Percentiles rank a stretch among this genome's conserved stretches.
Conservation (phyloP, 2,797 vertebrate species). For the Iguana delicatissima region DNA sequence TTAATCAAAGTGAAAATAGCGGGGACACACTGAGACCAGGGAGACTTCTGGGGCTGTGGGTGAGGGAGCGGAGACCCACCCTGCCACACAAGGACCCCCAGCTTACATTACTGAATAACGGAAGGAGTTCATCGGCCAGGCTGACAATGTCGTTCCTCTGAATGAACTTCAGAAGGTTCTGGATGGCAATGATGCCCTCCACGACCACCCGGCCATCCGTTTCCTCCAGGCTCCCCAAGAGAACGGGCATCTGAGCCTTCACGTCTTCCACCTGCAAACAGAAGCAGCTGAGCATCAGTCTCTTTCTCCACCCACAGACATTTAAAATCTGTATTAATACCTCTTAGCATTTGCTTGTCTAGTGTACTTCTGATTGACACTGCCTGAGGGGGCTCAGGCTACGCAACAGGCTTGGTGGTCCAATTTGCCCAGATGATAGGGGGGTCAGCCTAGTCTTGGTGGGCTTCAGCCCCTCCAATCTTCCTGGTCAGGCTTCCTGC, state of each 20-base stretch:
- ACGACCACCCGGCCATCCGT: conserved; percentile 31
- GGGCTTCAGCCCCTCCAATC: too few species aligned
- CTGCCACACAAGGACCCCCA: neutral
- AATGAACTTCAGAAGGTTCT: conserved; percentile 54
- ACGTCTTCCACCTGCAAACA: conserved; percentile 65
- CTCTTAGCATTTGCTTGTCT: too few species aligned
- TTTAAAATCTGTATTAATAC: too few species aligned
- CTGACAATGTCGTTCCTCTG: conserved; percentile 53
- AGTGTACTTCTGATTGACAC: too few species aligned
- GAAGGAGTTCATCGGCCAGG: conserved; percentile 54
- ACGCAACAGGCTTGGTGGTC: too few species aligned
- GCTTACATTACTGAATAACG: conserved; percentile 71
- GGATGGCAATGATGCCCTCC: conserved; percentile 59
- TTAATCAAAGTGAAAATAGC: too few species aligned
- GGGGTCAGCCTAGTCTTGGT: too few species aligned
- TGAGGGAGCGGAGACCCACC: neutral
- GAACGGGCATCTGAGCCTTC: conserved; percentile 33
- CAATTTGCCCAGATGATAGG: too few species aligned
- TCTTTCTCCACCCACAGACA: neutral
- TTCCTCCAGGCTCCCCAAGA: conserved; percentile 60
- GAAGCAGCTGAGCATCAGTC: neutral
- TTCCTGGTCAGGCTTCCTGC: too few species aligned
- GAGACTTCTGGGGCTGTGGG: neutral
- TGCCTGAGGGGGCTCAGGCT: too few species aligned
- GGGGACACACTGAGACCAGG: too few species aligned